Evolutionary conservation across 2,113 vertebrate species (phyloP).

Genomic region (Psittacus erithacus): DNA sequence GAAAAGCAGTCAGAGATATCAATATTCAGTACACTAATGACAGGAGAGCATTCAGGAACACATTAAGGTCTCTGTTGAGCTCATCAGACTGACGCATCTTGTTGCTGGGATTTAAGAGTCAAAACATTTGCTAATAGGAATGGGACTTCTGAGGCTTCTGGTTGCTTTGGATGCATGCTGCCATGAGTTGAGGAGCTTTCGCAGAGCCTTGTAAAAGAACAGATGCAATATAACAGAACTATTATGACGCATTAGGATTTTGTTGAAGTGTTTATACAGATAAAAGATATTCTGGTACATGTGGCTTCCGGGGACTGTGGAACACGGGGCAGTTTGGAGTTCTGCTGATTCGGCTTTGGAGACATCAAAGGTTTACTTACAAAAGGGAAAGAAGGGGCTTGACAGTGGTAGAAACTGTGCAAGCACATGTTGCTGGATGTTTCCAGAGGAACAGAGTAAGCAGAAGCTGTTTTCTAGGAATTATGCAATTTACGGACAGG

Average conservation of each 20-base stretch:
- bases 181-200: background rate
- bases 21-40: background rate
- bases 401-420: background rate
- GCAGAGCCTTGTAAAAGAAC: background rate
- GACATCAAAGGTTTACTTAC: background rate
- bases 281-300: background rate
- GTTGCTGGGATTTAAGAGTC: conserved; percentile 4
- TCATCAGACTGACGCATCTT: background rate
- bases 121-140: background rate
- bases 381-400: background rate
- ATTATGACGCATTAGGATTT: background rate
- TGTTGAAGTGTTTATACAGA: background rate
- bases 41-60: background rate
- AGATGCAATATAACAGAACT: background rate
- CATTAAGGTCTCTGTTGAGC: background rate
- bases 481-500: background rate
- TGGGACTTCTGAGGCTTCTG: background rate
- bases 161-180: background rate
- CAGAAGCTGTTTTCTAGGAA: background rate
- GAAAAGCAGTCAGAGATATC: background rate
- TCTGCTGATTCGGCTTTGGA: background rate
- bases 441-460: background rate
- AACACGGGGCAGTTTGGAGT: background rate
- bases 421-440: background rate
- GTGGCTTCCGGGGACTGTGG: background rate